These are phyloP conservation scores for Ptiloglossa arizonensis DNA, from an alignment of 1,140 invertebrate species.

Conservation along the genomic window DNA sequence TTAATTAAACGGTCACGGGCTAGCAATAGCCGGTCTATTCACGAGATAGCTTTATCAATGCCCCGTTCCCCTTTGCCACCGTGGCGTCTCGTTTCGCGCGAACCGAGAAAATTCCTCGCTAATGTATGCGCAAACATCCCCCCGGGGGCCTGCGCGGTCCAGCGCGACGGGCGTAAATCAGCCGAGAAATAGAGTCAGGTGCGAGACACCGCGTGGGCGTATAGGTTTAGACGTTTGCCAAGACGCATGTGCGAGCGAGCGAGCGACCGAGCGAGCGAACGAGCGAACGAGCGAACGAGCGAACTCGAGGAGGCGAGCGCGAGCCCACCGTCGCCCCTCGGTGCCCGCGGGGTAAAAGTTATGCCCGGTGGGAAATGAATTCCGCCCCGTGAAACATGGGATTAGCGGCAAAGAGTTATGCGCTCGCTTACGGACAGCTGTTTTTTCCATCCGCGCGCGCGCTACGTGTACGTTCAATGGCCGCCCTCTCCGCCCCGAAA, in stretches of 20 bases:
- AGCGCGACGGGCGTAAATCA: slow-evolving; percentile 32
- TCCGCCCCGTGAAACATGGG: background rate
- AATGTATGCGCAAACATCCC: slow-evolving; percentile 45
- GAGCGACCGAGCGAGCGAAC: too few species aligned
- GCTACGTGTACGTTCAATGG: background rate
- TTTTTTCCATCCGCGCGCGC: background rate
- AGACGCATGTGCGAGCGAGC: background rate
- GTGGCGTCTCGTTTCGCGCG: slow-evolving; percentile 19
- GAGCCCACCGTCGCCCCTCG: too few species aligned
- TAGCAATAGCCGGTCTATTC: slow-evolving; percentile 48
- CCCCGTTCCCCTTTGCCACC: slow-evolving; percentile 39
- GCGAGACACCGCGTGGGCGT: slow-evolving; percentile 42
- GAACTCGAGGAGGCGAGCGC: too few species aligned
- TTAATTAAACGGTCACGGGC: slow-evolving; percentile 50
- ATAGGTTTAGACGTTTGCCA: background rate
- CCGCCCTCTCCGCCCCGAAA: background rate
- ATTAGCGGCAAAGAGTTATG: slow-evolving; percentile 13
- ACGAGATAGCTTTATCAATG: slow-evolving; percentile 51
- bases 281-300: too few species aligned
- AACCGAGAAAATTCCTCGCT: slow-evolving; percentile 46
- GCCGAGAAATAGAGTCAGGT: slow-evolving; percentile 50
- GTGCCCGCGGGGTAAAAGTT: slow-evolving; percentile 2
- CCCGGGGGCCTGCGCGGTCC: too few species aligned
- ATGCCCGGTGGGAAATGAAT: slow-evolving; percentile 28
- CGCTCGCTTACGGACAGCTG: slow-evolving; percentile 18